Evolutionary conservation across 2,113 vertebrate genomes (phyloP).

Genomic region (Ciconia maguari): DNA sequence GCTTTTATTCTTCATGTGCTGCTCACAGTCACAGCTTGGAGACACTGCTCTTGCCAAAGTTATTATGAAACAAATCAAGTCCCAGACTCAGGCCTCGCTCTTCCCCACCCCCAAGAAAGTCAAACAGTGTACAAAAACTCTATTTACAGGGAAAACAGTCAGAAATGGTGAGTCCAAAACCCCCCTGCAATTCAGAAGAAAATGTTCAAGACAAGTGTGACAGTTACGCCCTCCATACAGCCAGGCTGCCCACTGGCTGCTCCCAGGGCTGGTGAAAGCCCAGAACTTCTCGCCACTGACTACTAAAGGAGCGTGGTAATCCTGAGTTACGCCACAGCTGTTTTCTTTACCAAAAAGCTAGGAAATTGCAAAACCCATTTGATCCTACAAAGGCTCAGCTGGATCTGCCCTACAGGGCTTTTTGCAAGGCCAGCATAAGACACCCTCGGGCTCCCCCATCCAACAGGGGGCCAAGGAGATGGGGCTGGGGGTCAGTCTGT

Average conservation of each 20-base stretch:
- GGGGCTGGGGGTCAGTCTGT: background rate
- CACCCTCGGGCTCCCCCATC: background rate
- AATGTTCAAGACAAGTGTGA: background rate
- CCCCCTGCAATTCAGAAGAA: background rate
- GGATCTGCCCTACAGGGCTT: background rate
- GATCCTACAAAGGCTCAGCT: background rate
- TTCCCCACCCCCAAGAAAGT: slow-evolving; percentile 51
- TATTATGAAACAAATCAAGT: slow-evolving; percentile 55
- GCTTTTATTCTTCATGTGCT: slow-evolving; percentile 69
- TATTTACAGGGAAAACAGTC: slow-evolving; percentile 79
- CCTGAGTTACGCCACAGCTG: background rate
- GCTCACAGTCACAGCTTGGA: slow-evolving; percentile 33
- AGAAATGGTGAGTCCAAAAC: slow-evolving; percentile 39
- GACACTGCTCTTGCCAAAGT: slow-evolving; percentile 40
- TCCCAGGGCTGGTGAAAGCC: background rate
- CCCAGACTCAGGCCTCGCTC: slow-evolving; percentile 26
- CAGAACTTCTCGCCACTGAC: background rate
- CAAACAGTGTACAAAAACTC: slow-evolving; percentile 79
- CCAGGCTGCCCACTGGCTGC: background rate
- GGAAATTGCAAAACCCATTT: background rate
- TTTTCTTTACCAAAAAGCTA: background rate
- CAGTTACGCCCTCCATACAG: background rate
- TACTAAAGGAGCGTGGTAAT: background rate
- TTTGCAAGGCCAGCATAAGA: background rate
- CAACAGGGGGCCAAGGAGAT: background rate